Percentiles rank a stretch among this genome's conserved stretches.
phyloP scores from a whole-genome alignment of 1,140 invertebrate species.

The Venturia canescens region DNA sequence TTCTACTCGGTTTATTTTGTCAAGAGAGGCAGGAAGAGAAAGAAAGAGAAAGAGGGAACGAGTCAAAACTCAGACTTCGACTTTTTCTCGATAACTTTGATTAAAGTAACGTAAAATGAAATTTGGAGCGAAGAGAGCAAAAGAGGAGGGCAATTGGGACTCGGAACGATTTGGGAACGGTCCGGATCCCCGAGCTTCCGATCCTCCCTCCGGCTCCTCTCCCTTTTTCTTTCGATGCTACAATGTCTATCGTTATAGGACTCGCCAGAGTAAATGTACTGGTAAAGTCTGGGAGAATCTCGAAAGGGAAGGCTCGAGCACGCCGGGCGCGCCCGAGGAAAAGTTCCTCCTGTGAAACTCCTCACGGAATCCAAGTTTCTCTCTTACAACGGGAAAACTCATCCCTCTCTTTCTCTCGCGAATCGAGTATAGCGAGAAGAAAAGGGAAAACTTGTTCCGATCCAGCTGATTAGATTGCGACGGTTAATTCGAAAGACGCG shows the following conservation, averaged over 20 bases:
- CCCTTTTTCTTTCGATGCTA: background rate
- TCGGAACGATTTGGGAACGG: conserved; percentile 19
- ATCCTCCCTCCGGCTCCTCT: conserved; percentile 6
- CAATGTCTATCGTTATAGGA: background rate
- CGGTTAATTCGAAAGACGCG: conserved; percentile 57
- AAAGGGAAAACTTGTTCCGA: conserved; percentile 54
- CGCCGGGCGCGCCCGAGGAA: conserved; percentile 31
- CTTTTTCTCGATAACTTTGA: conserved; percentile 33
- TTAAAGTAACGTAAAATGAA: conserved; percentile 27
- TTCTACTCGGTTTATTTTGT: conserved; percentile 26
- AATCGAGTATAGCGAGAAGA: background rate
- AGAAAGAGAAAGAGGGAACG: too few relatives aligned
- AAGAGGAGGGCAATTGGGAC: background rate
- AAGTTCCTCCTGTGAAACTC: conserved; percentile 34
- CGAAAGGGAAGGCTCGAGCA: conserved; percentile 32
- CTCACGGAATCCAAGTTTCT: conserved; percentile 34
- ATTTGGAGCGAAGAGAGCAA: conserved; percentile 19
- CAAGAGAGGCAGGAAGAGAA: background rate
- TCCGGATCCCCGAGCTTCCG: background rate
- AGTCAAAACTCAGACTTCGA: background rate
- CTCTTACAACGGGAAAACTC: background rate
- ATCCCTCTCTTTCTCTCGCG: conserved; percentile 1
- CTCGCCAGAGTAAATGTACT: conserved; percentile 44
- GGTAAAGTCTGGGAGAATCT: conserved; percentile 33
- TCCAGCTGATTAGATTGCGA: conserved; percentile 63